Base-by-base conservation (phyloP, 2,888 invertebrate species). In the Chalcis sispes region DNA sequence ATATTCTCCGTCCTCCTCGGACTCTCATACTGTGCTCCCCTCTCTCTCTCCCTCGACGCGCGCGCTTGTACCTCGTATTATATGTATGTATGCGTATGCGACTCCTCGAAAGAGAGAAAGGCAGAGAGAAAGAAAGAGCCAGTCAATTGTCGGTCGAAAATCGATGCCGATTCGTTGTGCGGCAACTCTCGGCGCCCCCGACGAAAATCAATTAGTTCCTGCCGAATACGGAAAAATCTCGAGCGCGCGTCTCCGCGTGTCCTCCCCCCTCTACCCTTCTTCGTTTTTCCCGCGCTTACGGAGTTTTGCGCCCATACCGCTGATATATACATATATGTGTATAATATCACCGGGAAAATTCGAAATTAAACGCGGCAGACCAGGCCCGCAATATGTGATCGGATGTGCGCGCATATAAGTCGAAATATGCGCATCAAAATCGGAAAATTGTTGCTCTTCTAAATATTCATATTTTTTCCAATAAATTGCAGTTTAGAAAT, bases 171-270 rank as follows among this genome's bases (percentile, higher is more conserved):
- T 32, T 32, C 61, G 42, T n/a, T n/a, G n/a, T n/a, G n/a, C n/a
- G n/a, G 46, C 42, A 15, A 4, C 50, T 3, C 50, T 18, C 10
- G 7, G 32, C 46, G 50, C 46, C 29, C 29, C 23, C n/a, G 25
- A 27, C 36, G 62, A 71, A 71, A 71, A 71, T 54, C 71, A 71
- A 72, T 72, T 72, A 64, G 72, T 72, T 42, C 2, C 36, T 70
- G 48, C 70, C 25, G 52, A 61, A 72, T 65, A 48, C 72, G 48
- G 20, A 61, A 61, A 58, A 72, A 72, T 65, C 58, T 64, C 62
- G 23, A 58, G 61, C 58, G 54, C 62, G 23, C 48, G 61, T 18
- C 18, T n/a, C 15, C 36, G 36, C 40, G 52, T 20, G 4, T 15
- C 27, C 20, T 13, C 67, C 25, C 20, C 18, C 67, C 25, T 42